These are phyloP conservation scores for Rhizomys pruinosus DNA, from an alignment of 2,113 vertebrate genomes.

Conservation along the genomic window DNA sequence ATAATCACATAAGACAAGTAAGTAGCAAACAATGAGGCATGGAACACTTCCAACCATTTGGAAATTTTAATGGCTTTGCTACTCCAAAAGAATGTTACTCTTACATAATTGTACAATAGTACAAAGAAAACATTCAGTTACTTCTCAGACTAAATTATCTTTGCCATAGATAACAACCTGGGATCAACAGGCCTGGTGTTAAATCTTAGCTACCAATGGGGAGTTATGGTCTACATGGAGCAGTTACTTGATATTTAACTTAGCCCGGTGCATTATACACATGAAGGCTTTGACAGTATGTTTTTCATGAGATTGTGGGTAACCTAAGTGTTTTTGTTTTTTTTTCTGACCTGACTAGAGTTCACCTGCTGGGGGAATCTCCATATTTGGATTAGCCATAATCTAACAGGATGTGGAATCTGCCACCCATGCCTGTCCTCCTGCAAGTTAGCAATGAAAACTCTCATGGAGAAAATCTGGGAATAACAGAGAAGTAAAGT, in stretches of 20 bases:
- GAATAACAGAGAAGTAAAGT: background rate
- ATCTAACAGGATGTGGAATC: background rate
- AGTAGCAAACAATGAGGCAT: background rate
- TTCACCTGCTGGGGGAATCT: no score
- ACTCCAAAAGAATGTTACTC: background rate
- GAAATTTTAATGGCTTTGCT: background rate
- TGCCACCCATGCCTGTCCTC: background rate
- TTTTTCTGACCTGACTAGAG: background rate
- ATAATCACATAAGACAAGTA: background rate
- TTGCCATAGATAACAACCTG: background rate
- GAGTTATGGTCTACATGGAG: background rate
- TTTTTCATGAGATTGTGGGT: background rate
- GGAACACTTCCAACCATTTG: background rate
- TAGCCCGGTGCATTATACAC: background rate
- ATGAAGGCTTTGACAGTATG: background rate
- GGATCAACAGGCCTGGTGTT: background rate
- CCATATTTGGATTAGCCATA: background rate
- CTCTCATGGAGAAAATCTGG: background rate
- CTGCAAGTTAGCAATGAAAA: background rate
- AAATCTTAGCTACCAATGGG: background rate
- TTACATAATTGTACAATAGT: background rate
- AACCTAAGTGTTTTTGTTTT: background rate
- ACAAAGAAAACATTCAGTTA: background rate
- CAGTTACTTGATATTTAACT: background rate
- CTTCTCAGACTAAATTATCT: background rate